Evolutionary conservation across 2,797 vertebrate species (phyloP).

Genomic region (Xenopus petersii): DNA sequence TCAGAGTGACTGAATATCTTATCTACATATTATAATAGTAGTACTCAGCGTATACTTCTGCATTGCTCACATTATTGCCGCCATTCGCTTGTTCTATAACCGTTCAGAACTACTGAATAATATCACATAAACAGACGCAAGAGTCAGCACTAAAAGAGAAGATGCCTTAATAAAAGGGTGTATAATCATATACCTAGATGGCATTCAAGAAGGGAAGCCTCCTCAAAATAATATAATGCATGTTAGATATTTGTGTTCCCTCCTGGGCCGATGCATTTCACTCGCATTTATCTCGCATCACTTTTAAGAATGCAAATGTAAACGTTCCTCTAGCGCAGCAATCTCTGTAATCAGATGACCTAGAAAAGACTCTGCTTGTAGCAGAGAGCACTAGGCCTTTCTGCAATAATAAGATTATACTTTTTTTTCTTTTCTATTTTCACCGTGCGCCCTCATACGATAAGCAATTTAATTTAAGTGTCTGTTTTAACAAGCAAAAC

Average conservation of each 20-base stretch:
- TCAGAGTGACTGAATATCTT: too few species aligned
- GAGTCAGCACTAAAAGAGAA: too few species aligned
- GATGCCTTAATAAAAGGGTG: too few species aligned
- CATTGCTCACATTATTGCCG: too few species aligned
- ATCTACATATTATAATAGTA: too few species aligned
- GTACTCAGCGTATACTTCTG: too few species aligned
- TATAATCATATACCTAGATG: neutral
- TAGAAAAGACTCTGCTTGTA: slow-evolving; percentile 20
- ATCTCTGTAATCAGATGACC: slow-evolving; percentile 38
- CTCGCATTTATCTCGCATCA: slow-evolving; percentile 21
- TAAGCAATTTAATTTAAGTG: slow-evolving; percentile 46
- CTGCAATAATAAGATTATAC: slow-evolving; percentile 16
- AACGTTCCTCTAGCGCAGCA: slow-evolving; percentile 12
- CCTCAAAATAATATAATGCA: neutral
- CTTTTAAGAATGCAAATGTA: slow-evolving; percentile 24
- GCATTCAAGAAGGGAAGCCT: too few species aligned
- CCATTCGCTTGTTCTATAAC: too few species aligned
- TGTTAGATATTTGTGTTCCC: neutral
- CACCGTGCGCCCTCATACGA: slow-evolving; percentile 22
- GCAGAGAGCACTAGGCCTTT: slow-evolving; percentile 16
- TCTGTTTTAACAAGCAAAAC: slow-evolving; percentile 45
- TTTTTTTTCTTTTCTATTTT: neutral
- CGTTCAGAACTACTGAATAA: too few species aligned
- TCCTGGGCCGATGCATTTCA: neutral
- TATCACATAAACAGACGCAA: too few species aligned